Evolutionary conservation across 2,113 vertebrate species (phyloP).

Genomic region (Phaethornis superciliosus): DNA sequence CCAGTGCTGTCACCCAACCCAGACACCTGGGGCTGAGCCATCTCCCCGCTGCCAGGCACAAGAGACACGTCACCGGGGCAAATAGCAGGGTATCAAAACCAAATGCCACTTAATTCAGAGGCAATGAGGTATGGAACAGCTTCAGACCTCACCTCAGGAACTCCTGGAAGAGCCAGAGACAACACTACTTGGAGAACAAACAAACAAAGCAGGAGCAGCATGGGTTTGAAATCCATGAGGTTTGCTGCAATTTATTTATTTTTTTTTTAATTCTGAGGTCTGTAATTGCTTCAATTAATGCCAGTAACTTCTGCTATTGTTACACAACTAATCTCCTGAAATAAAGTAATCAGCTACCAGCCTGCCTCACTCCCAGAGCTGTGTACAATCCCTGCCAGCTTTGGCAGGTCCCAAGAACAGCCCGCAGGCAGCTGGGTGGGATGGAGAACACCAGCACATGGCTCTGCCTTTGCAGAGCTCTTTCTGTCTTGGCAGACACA

Average conservation of each 20-base stretch:
- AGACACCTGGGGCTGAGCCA: background rate
- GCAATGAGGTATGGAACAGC: background rate
- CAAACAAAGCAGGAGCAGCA: background rate
- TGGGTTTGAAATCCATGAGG: background rate
- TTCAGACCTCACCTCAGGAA: background rate
- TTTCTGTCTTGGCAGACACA: background rate
- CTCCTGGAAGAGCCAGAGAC: background rate
- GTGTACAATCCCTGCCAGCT: rapidly evolving
- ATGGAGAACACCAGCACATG: background rate
- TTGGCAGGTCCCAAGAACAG: background rate
- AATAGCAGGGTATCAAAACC: rapidly evolving
- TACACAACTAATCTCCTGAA: background rate
- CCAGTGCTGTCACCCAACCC: background rate
- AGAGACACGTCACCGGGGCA: rapidly evolving
- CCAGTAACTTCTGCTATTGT: background rate
- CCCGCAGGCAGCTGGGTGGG: background rate
- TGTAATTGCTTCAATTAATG: background rate
- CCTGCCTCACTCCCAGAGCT: background rate
- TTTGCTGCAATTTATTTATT: rapidly evolving
- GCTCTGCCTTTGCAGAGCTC: background rate
- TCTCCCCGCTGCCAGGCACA: rapidly evolving
- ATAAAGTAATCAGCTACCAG: background rate
- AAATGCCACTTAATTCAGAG: background rate
- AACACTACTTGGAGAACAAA: rapidly evolving
- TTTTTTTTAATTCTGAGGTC: background rate